Base-by-base conservation (phyloP, 2,888 invertebrate species). In the Minunthozetes semirufus region DNA sequence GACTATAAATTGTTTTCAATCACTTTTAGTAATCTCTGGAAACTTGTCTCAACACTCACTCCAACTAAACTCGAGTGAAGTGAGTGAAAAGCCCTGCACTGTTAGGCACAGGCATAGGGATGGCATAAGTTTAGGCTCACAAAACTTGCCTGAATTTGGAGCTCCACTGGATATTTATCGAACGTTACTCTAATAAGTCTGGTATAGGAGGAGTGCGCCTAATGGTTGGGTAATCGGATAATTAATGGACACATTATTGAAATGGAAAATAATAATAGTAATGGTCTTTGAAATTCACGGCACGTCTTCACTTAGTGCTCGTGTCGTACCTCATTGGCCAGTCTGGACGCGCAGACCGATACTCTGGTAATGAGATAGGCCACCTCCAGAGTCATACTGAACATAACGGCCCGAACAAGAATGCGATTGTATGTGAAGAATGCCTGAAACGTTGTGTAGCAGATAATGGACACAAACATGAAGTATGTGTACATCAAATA, bases 61-160 rank as follows among this genome's bases (percentile, higher is more conserved):
- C 42, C 42, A 42, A 42, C 42, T 13, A 42, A 42, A 42, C 11
- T 42, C 13, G 1, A 13, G 27, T 59, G 59, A 29, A 29, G 59
- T 29, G 27, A 59, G 29, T 59, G 59, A 13, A 11, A n/a, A 59
- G 56, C 22, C 8, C 56, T 56, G n/a, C n/a, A n/a, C n/a, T n/a
- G n/a, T n/a, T n/a, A n/a, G 48, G 48, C 19, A 13, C 25, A 25
- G 53, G 56, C 19, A n/a, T 13, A 17, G 56, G 56, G 22, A 56
- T 50, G 3, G 50, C 17, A 50, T 9, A 19, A 50, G 50, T 56
- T 56, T 56, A 25, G 56, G 25, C 11, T 33, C 48, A 48, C 5
- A 72, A 33, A n/a, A 25, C 63, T 56, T 56, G 72, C 75, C 75
- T 75, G 75, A 63, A 75, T 75, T n/a, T 75, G 75, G 22, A 75